phyloP scores from a whole-genome alignment of 2,888 invertebrate genomes.

The Cancer borealis region DNA sequence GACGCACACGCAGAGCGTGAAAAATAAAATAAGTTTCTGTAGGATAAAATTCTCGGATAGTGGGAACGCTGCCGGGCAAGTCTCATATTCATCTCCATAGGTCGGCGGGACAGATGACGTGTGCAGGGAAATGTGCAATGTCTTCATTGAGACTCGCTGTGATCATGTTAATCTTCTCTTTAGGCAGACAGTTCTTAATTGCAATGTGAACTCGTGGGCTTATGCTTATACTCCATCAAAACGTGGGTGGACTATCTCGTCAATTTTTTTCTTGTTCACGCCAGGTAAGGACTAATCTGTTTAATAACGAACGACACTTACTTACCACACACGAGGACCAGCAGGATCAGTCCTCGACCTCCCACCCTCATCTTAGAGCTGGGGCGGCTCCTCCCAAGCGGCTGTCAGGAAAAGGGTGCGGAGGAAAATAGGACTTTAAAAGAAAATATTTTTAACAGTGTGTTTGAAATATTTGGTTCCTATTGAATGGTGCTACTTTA shows the following conservation, averaged over 20 bases:
- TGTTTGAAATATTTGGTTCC: background rate
- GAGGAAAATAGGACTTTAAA: background rate
- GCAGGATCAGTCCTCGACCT: background rate
- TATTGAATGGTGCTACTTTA: background rate
- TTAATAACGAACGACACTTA: background rate
- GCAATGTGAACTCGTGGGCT: background rate
- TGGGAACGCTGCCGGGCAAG: background rate
- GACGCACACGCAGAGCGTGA: background rate
- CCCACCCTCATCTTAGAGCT: background rate
- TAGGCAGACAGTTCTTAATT: background rate
- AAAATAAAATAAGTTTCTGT: background rate
- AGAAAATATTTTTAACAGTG: background rate
- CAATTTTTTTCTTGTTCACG: background rate
- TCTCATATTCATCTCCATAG: background rate
- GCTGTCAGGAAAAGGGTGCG: background rate
- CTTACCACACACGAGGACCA: conserved; percentile 34
- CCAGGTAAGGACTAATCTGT: background rate
- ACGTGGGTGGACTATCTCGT: conserved; percentile 6
- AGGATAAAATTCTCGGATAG: too few species aligned
- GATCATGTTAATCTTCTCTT: background rate
- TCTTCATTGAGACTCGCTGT: background rate
- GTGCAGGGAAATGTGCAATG: background rate
- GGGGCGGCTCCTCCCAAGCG: background rate
- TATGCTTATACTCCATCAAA: background rate
- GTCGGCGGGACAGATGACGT: background rate